Percentiles rank a stretch among this genome's conserved stretches.
These are phyloP conservation scores for Dolichopus griseipennis DNA, from an alignment of 2,888 invertebrate genomes.

Conservation along the genomic window DNA sequence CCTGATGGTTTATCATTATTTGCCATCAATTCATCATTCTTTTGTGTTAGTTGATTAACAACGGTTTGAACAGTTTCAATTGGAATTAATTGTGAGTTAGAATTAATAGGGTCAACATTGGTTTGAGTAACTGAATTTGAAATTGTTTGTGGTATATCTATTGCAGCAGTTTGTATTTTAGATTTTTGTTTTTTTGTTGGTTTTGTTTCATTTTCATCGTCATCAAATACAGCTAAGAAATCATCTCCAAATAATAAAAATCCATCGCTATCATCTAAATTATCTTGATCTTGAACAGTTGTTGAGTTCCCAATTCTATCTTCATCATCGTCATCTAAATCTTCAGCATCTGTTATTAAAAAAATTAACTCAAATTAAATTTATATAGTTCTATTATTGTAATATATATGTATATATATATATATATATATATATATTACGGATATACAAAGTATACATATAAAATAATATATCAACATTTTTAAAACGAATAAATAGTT, in stretches of 20 bases:
- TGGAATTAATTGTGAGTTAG: not conserved
- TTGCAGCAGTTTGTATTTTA: not conserved
- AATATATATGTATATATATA: too few species aligned
- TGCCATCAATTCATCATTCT: not conserved
- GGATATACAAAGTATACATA: too few species aligned
- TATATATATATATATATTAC: too few species aligned
- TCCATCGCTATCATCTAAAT: not conserved
- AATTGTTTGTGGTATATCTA: not conserved
- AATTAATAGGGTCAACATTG: not conserved
- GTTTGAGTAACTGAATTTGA: not conserved
- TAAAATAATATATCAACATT: too few species aligned
- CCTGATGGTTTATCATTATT: not conserved
- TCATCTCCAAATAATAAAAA: not conserved
- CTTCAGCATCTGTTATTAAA: not conserved
- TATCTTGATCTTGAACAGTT: not conserved
- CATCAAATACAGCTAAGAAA: not conserved
- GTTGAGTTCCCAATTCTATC: not conserved
- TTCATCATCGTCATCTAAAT: conserved; percentile 1
- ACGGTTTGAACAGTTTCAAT: conserved; percentile 7
- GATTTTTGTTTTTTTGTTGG: not conserved
- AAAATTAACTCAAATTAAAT: too few species aligned
- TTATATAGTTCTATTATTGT: too few species aligned
- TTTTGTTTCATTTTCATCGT: not conserved
- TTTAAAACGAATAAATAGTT: too few species aligned
- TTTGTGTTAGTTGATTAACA: conserved; percentile 4